Base-by-base conservation (phyloP, 2,113 vertebrate species). In the Lanius collurio region DNA sequence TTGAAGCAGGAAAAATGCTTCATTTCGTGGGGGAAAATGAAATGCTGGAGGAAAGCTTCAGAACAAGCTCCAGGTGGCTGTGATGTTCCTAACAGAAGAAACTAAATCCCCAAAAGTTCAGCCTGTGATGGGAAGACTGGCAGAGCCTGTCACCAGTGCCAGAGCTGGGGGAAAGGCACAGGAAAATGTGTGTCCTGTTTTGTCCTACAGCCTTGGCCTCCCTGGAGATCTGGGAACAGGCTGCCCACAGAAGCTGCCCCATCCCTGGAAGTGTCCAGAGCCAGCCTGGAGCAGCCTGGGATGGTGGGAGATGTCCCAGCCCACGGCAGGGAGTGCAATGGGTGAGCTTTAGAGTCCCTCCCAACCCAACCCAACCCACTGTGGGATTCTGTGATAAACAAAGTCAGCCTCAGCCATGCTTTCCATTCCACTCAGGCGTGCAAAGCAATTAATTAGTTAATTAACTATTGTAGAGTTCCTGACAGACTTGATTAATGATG, bases 381-480 rank as follows among this genome's bases (percentile, higher is more conserved):
- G 15, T 9, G 22, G 42, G 35, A 50, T 63, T 63, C 64, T 35
- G 22, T 17, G 42, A 56, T 49, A 53, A 93, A 69, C 37, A 41
- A 67, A 90, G 35, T 71, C 85, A 90, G 21, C 52, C 63, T 28
- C 46, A 69, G 41, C 1, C 2, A 15, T 23, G 27, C 44, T 79
- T 56, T 13, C 46, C 83, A 20, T 52, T 71, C 71, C 37, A 7
- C 75, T 89, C 83, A 74, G 83, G 79, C 42, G 1, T 26, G 41
- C 42, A n/a, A 74, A 86, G 55, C 83, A 70, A 86, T 93, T 91
- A 81, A 92, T 93, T 67, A 93, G 76, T 93, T 80, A 65, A 83
- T 94, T 87, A 93, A 89, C 42, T 76, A 35, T 83, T 57, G 59
- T 56, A 28, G 71, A 75, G 60, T 37, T 89, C 52, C 80, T 85